These are phyloP conservation scores for Athalia cordata DNA, from an alignment of 2,888 invertebrate genomes.

Conservation along the genomic window DNA sequence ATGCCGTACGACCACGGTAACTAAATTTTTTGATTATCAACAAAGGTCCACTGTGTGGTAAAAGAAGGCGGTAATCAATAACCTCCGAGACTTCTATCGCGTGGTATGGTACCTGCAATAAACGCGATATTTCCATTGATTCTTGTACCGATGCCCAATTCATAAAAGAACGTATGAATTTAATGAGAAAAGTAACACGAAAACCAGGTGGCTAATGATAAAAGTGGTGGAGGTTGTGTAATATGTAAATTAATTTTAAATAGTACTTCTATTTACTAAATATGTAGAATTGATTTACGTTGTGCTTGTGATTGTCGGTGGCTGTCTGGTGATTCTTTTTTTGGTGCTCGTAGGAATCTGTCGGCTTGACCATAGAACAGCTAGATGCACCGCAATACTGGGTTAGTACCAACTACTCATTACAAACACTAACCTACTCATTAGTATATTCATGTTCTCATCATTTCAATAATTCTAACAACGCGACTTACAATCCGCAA, in stretches of 20 bases:
- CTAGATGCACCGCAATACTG: conserved; percentile 70
- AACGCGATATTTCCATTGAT: conserved; percentile 8
- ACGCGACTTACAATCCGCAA: conserved; percentile 40
- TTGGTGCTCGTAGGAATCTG: conserved; percentile 69
- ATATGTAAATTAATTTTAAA: conserved; percentile 17
- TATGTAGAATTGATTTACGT: conserved; percentile 54
- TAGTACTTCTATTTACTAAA: neutral
- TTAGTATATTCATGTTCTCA: conserved; percentile 15
- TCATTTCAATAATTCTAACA: conserved; percentile 27
- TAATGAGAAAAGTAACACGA: no score
- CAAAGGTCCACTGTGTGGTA: conserved; percentile 52
- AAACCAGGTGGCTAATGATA: neutral
- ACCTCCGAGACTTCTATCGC: neutral
- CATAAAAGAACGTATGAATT: no score
- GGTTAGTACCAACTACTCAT: conserved; percentile 67
- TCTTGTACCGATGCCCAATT: neutral
- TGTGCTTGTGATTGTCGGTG: conserved; percentile 63
- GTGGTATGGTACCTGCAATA: neutral
- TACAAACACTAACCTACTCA: conserved; percentile 39
- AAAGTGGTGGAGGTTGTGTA: conserved; percentile 18
- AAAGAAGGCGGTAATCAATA: conserved; percentile 56
- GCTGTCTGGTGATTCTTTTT: conserved; percentile 61
- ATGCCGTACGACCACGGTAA: conserved; percentile 28
- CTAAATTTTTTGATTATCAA: conserved; percentile 24
- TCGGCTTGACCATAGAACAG: conserved; percentile 71